phyloP scores from a whole-genome alignment of 23 tunicate species.

The Ascidia mentula region DNA sequence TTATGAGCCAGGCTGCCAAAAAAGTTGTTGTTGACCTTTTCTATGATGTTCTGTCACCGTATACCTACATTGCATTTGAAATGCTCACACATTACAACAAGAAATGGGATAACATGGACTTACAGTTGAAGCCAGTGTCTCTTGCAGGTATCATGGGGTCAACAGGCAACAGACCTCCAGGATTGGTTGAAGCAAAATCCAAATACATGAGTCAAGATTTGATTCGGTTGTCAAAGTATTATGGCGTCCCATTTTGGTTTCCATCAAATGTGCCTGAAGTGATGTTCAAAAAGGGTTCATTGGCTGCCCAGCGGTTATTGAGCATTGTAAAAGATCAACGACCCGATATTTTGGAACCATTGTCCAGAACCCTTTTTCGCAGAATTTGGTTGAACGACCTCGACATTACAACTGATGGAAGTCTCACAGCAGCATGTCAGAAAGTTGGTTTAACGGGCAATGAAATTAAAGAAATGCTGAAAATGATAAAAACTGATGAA shows the following conservation, averaged over 20 bases:
- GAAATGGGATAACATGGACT: constrained; percentile 50
- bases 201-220: constrained; percentile 81
- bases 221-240: constrained; percentile 52
- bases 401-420: constrained; percentile 36
- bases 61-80: constrained; percentile 73
- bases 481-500: neutral
- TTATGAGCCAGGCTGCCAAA: constrained; percentile 1
- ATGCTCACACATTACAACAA: constrained; percentile 36
- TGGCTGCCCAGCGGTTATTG: constrained; percentile 49
- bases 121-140: constrained; percentile 61
- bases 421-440: constrained; percentile 51
- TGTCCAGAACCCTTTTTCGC: constrained; percentile 31
- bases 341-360: constrained; percentile 41
- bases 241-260: constrained; percentile 41
- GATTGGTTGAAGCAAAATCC: constrained; percentile 65
- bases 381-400: constrained; percentile 51
- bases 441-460: constrained; percentile 23
- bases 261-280: constrained; percentile 44
- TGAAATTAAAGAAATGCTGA: neutral
- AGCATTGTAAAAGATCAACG: constrained; percentile 28
- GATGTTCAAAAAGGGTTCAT: constrained; percentile 64
- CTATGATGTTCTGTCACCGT: constrained; percentile 87
- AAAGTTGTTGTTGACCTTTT: constrained; percentile 61
- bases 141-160: constrained; percentile 64
- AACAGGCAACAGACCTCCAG: constrained; percentile 84